A percentile compares a stretch with the other conserved stretches of the same genome.
phyloP scores from a whole-genome alignment of 2,888 invertebrate species.

The Macroteleia sp. region DNA sequence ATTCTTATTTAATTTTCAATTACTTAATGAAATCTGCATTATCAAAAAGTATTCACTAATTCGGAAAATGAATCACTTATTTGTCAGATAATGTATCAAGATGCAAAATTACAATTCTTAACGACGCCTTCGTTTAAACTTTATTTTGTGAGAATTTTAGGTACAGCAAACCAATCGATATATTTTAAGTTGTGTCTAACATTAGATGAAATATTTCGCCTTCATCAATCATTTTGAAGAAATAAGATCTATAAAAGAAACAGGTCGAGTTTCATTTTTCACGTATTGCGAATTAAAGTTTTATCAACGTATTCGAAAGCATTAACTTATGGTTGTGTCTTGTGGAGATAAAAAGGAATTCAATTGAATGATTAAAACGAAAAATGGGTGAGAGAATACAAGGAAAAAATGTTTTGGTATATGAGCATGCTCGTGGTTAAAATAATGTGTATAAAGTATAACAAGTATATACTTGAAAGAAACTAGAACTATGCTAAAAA shows the following conservation, averaged over 20 bases:
- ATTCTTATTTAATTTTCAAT: constrained; percentile 18
- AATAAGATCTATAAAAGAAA: constrained; percentile 24
- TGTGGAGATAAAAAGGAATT: neutral
- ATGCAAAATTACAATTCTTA: no score
- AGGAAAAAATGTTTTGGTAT: constrained; percentile 23
- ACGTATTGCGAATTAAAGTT: constrained; percentile 16
- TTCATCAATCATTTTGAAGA: constrained; percentile 39
- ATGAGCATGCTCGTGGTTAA: constrained; percentile 13
- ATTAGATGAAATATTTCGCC: constrained; percentile 20
- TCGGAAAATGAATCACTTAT: neutral
- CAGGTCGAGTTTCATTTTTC: constrained; percentile 36
- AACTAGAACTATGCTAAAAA: constrained; percentile 57
- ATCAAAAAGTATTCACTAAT: neutral
- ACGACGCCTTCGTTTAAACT: no score
- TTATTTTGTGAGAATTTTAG: constrained; percentile 4
- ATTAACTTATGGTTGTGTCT: neutral
- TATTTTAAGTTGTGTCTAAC: constrained; percentile 22
- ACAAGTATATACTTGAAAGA: constrained; percentile 46
- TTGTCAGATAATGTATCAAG: no score
- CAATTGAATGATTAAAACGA: constrained; percentile 7
- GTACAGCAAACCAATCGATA: constrained; percentile 16
- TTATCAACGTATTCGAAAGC: constrained; percentile 9
- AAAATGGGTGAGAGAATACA: neutral
- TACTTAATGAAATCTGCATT: constrained; percentile 4
- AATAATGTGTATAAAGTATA: constrained; percentile 47